Evolutionary conservation across 2,797 vertebrate genomes (phyloP).

Genomic region (Megaceryle alcyon): DNA sequence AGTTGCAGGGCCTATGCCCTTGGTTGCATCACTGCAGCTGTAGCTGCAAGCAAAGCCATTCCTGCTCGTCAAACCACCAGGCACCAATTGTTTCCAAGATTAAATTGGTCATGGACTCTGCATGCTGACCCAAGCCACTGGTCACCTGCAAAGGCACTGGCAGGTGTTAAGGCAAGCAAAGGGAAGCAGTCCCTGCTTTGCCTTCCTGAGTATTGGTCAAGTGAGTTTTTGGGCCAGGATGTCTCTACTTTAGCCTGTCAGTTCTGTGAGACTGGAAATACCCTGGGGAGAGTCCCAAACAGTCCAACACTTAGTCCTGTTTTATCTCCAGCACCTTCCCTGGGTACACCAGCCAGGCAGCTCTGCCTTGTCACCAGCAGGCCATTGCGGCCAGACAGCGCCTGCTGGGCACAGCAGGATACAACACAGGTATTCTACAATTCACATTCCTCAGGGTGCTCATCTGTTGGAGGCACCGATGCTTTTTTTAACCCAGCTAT

Average conservation of each 20-base stretch:
- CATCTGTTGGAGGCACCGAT: neutral
- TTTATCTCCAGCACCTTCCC: neutral
- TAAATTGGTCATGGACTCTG: neutral
- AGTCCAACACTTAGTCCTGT: neutral
- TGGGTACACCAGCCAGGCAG: neutral
- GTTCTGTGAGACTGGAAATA: neutral
- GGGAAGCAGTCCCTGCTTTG: neutral
- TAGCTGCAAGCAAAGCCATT: neutral
- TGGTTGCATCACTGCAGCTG: rapidly evolving
- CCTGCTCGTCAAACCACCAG: neutral
- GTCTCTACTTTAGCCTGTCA: neutral
- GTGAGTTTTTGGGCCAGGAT: neutral
- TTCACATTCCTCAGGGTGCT: neutral
- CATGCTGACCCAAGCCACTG: neutral
- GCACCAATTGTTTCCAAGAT: neutral
- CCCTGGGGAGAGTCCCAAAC: neutral
- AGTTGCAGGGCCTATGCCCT: neutral
- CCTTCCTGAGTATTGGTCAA: neutral
- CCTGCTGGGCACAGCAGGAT: neutral
- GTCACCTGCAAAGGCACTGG: neutral
- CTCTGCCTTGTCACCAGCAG: rapidly evolving
- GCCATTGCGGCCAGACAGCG: neutral
- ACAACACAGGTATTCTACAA: rapidly evolving
- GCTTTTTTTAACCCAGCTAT: neutral
- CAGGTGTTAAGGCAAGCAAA: rapidly evolving